Evolutionary conservation across 2,113 vertebrate genomes (phyloP).

Genomic region (Chiloscyllium plagiosum): DNA sequence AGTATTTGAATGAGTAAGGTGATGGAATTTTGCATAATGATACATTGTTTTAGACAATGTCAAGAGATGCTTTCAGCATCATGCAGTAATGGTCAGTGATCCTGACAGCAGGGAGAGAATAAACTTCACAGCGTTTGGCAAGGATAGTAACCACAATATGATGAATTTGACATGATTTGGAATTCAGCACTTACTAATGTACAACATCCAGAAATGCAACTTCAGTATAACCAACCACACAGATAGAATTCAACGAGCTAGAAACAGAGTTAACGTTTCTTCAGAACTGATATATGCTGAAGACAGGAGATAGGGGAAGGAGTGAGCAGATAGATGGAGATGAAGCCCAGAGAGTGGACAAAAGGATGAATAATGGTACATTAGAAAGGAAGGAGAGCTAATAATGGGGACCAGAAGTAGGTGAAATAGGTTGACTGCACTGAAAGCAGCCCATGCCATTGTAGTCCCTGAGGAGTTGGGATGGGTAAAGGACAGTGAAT

Average conservation of each 20-base stretch:
- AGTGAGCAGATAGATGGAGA: too few relatives aligned
- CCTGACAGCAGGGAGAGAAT: not conserved
- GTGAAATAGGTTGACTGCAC: too few relatives aligned
- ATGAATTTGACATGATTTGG: constrained; percentile 8
- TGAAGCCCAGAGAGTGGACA: too few relatives aligned
- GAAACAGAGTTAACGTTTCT: too few relatives aligned
- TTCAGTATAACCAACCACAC: not conserved
- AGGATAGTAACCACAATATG: not conserved
- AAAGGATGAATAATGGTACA: too few relatives aligned
- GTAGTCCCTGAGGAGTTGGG: too few relatives aligned
- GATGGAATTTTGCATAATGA: not conserved
- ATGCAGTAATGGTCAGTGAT: not conserved
- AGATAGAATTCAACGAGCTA: not conserved
- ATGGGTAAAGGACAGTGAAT: too few relatives aligned
- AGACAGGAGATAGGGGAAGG: too few relatives aligned
- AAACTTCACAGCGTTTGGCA: not conserved
- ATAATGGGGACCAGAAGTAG: too few relatives aligned
- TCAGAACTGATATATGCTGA: too few relatives aligned
- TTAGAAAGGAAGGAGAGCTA: too few relatives aligned
- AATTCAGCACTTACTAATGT: not conserved
- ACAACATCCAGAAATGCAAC: not conserved
- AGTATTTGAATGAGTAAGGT: not conserved
- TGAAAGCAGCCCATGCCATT: too few relatives aligned
- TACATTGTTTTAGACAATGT: not conserved
- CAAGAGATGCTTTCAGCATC: not conserved